Conservation (phyloP, 1,140 invertebrate genomes). For the Penaeus chinensis region DNA sequence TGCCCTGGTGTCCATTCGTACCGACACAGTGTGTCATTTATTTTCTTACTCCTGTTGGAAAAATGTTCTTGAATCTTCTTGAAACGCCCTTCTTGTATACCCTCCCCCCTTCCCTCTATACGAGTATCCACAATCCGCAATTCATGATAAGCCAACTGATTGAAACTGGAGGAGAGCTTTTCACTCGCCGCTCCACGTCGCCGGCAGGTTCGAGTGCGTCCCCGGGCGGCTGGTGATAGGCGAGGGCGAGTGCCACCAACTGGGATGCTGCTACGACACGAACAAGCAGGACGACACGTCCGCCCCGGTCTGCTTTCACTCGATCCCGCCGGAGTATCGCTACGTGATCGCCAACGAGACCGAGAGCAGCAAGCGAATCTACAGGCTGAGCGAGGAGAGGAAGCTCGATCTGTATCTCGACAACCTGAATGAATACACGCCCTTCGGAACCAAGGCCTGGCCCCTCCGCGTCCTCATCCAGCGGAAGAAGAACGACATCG, state of each 20-base stretch:
- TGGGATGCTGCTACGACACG: conserved; percentile 51
- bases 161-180: neutral
- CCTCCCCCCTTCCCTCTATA: too few species aligned
- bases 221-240: conserved; percentile 6
- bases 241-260: conserved; percentile 5
- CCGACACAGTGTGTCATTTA: too few species aligned
- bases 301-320: conserved; percentile 54
- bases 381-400: neutral
- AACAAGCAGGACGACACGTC: neutral
- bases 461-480: conserved; percentile 31
- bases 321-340: conserved; percentile 50
- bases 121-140: too few species aligned
- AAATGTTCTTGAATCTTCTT: neutral
- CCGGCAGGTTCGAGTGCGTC: conserved; percentile 63
- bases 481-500: conserved; percentile 30
- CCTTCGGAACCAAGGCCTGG: conserved; percentile 25
- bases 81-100: too few species aligned
- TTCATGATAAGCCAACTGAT: too few species aligned
- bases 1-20: neutral
- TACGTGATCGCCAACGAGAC: conserved; percentile 29
- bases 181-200: neutral
- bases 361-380: neutral
- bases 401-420: conserved; percentile 14
- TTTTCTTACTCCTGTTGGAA: neutral
- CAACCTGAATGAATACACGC: conserved; percentile 3